Evolutionary conservation across 1,140 invertebrate genomes (phyloP), one percentile per base, ranked within the genome.

Genomic region (Galleria mellonella): DNA sequence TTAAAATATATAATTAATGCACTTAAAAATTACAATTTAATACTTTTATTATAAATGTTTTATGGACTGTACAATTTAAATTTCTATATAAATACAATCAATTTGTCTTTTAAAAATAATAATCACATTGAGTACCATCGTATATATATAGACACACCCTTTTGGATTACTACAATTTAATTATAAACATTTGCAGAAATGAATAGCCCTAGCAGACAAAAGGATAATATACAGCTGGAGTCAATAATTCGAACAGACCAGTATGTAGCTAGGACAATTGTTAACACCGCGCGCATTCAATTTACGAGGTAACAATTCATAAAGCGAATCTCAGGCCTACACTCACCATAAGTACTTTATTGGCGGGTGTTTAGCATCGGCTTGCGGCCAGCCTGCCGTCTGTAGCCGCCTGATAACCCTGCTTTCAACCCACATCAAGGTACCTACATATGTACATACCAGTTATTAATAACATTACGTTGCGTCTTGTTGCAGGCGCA

Each of bases 281-380:
- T 66, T 55, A 23, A 23, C 17, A 62, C 51, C 36, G 46, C 40
- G 2, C 42, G 45, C 53, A 70, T 73, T 75, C 78, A 79, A 78
- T 76, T 75, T 68, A 64, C 55, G 64, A 59, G 54, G 51, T 43
- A 43, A 44, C 72, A 62, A 72, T 70, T 75, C 70, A 70, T 73
- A 66, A 63, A 66, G 43, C 62, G 69, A 81, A 83, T 76, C 78
- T 79, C 72, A 29, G 43, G 53, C 55, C 53, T 43, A 59, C 74
- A 83, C 67, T 71, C 76, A 47, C 59, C 61, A 51, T 76, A 70
- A 83, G 66, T 75, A 71, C 69, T 43, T 70, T 77, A 79, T 76
- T 69, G 68, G 55, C 36, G 51, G 58, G 68, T 78, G 71, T 78
- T 83, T 76, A 78, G 74, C 57, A 56, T 15, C 14, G 56, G 68